These are phyloP conservation scores for Actinopyga echinites DNA, from an alignment of 53 echinoderm and acorn worm species.

Conservation along the genomic window DNA sequence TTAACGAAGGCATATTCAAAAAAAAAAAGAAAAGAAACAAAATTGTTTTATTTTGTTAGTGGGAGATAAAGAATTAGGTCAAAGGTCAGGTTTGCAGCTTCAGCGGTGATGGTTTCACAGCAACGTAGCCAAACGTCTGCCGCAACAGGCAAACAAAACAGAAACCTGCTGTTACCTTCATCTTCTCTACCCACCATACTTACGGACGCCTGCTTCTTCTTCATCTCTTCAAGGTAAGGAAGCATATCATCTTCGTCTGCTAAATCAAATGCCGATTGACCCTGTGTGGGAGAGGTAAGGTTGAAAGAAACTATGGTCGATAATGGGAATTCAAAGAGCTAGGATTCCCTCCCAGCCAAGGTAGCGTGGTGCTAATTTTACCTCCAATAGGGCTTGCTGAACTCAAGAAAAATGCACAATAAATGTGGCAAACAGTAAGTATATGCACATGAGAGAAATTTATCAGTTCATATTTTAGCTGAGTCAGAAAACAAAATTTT, in stretches of 20 bases:
- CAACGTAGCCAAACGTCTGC: constrained; percentile 24
- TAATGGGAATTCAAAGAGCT: no score
- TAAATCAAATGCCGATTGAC: constrained; percentile 91
- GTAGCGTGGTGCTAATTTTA: no score
- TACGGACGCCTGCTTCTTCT: constrained; percentile 99
- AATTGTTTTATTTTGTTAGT: not conserved
- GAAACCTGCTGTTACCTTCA: constrained; percentile 42
- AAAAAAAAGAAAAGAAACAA: not conserved
- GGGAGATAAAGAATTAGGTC: constrained; percentile 23
- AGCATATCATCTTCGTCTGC: constrained; percentile 93
- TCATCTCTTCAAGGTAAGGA: constrained; percentile 88
- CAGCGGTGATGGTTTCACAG: constrained; percentile 17
- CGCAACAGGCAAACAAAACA: constrained; percentile 9
- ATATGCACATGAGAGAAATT: no score
- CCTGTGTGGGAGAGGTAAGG: constrained; percentile 44
- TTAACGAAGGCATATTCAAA: constrained; percentile 1
- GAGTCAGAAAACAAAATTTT: no score
- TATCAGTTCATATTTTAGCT: no score
- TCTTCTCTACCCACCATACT: constrained; percentile 65
- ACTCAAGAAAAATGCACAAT: no score
- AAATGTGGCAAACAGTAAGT: no score
- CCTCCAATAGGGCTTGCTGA: no score
- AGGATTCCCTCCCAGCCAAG: no score
- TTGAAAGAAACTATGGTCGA: no score
- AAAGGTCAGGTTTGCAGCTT: constrained; percentile 1